Conservation (phyloP, 2,888 invertebrate genomes). For the Drosophila neoperkinsi region DNA sequence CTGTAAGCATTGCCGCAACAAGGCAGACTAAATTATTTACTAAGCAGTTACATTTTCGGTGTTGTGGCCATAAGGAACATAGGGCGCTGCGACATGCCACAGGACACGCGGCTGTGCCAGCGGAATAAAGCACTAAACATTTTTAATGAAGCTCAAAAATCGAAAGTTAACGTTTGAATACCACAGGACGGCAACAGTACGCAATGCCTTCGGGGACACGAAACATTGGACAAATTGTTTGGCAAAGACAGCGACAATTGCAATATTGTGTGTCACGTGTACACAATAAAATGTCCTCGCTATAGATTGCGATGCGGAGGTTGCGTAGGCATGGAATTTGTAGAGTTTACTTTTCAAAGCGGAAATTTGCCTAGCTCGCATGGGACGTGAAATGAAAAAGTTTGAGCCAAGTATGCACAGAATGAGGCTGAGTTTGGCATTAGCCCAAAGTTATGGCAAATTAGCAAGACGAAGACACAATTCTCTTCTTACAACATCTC, state of each 20-base stretch:
- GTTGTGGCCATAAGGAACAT: conserved; percentile 17
- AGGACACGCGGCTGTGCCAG: conserved; percentile 8
- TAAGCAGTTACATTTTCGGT: conserved; percentile 42
- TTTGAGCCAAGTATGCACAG: conserved; percentile 28
- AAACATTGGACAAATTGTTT: conserved; percentile 29
- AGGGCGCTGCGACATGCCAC: conserved; percentile 5
- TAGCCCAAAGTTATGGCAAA: conserved; percentile 58
- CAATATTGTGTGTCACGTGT: conserved; percentile 56
- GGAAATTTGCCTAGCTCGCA: conserved; percentile 49
- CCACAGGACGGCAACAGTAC: conserved; percentile 15
- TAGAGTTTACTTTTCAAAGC: conserved; percentile 61
- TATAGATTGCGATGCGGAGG: not conserved
- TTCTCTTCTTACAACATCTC: conserved; percentile 19
- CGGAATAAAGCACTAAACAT: conserved; percentile 65
- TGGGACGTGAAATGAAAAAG: conserved; percentile 53
- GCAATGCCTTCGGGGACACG: conserved; percentile 18
- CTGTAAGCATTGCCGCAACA: conserved; percentile 43
- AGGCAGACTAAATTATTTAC: conserved; percentile 54
- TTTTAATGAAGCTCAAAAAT: conserved; percentile 77
- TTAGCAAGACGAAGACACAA: conserved; percentile 49
- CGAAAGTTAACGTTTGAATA: conserved; percentile 58
- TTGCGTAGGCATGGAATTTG: conserved; percentile 40
- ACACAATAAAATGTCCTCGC: conserved; percentile 44
- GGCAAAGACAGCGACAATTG: conserved; percentile 43
- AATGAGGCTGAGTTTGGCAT: conserved; percentile 26